Evolutionary conservation across 2,797 vertebrate genomes (phyloP), one percentile per base, ranked within the genome.

Genomic region (Hapalemur alaotrensis): DNA sequence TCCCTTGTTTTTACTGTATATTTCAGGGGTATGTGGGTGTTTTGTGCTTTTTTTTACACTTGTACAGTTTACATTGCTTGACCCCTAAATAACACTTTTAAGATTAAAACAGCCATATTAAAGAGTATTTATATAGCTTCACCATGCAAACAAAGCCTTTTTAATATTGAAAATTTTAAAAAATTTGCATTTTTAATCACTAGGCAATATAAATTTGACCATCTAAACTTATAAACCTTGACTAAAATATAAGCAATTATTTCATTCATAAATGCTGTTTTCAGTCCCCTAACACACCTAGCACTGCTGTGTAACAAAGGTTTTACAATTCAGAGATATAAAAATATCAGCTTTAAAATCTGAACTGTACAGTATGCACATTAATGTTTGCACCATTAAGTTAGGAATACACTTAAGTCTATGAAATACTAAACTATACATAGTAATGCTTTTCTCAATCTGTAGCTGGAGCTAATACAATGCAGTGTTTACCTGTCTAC

Each of bases 321-420:
- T 98, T 98, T 99, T 99, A 97, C 98, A 99, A 99, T 98, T 98
- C 98, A 99, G 99, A 98, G 99, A 99, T 99, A 99, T 99, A 99
- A 99, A 99, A 99, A 99, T 99, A 99, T 99, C 98, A 98, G 98
- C 99, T 99, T 98, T 99, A 99, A 98, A 99, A 99, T 99, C 98
- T 99, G 98, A 99, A 98, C 98, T 99, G 99, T 99, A 99, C 99
- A 99, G 97, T 99, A 99, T 99, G 98, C 99, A 99, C 99, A 99
- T 98, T 99, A 97, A 98, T 99, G 99, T 99, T 99, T 99, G 99
- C 98, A 99, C 98, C 99, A 98, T 99, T 99, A 99, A 99, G 99
- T 99, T 99, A 99, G 99, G 98, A 99, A 99, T 98, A 99, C 98
- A 98, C 98, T 99, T 99, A 98, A 98, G 98, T 98, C 98, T 99